Evolutionary conservation across 2,888 invertebrate genomes (phyloP).

Genomic region (Chrysopilus asiliformis): DNA sequence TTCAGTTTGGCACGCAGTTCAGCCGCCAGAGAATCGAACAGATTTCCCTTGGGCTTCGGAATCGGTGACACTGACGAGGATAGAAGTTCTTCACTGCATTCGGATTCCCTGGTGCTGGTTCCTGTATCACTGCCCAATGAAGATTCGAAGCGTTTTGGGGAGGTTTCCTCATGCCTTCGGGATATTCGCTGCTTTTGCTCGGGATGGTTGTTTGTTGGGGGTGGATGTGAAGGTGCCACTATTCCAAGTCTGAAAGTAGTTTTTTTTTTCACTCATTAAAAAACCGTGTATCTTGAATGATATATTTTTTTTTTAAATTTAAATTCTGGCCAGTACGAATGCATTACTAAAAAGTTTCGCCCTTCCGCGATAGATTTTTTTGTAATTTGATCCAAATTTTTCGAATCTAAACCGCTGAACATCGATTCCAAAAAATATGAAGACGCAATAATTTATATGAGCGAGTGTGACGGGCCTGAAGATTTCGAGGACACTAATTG

Average conservation of each 20-base stretch:
- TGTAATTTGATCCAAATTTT: too few species aligned
- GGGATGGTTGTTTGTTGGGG: not conserved
- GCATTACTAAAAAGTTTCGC: too few species aligned
- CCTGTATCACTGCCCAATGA: slow-evolving; percentile 63
- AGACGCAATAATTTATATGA: too few species aligned
- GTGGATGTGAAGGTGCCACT: slow-evolving; percentile 1
- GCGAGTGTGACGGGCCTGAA: too few species aligned
- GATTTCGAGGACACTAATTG: too few species aligned
- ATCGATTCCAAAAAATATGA: too few species aligned
- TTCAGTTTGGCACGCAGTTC: slow-evolving; percentile 69
- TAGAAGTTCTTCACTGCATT: slow-evolving; percentile 51
- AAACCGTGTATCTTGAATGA: too few species aligned
- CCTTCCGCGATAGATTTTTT: too few species aligned
- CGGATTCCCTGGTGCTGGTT: slow-evolving; percentile 52
- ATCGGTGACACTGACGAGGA: slow-evolving; percentile 31
- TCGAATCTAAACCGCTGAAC: too few species aligned
- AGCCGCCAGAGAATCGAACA: slow-evolving; percentile 84
- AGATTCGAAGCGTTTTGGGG: slow-evolving; percentile 47
- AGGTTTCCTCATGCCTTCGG: slow-evolving; percentile 26
- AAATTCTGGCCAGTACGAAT: too few species aligned
- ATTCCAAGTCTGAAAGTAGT: slow-evolving; percentile 18
- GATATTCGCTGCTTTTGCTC: slow-evolving; percentile 13
- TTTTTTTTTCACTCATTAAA: too few species aligned
- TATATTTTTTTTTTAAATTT: too few species aligned
- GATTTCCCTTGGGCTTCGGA: slow-evolving; percentile 48